A percentile compares a stretch with the other conserved stretches of the same genome.
Conservation (phyloP, 2,888 invertebrate species). For the Meghimatium bilineatum region DNA sequence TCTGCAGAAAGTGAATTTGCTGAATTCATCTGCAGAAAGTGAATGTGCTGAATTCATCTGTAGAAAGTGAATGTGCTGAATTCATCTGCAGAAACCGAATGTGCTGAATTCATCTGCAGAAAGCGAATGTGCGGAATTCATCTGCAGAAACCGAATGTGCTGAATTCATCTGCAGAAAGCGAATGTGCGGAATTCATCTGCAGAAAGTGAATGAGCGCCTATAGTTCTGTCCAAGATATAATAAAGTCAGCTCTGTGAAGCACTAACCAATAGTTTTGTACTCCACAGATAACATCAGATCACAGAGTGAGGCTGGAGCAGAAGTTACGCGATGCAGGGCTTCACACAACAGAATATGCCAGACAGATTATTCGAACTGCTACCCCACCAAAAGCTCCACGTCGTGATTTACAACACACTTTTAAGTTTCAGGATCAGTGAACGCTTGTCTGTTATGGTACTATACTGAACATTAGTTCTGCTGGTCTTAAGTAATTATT, state of each 20-base stretch:
- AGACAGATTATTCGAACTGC: constrained; percentile 56
- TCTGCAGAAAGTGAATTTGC: background rate
- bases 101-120: background rate
- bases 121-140: background rate
- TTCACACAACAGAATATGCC: constrained; percentile 73
- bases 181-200: background rate
- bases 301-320: constrained; percentile 73
- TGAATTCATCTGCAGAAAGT: background rate
- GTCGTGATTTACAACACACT: constrained; percentile 72
- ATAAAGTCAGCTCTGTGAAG: background rate
- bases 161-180: background rate
- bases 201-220: background rate
- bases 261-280: background rate
- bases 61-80: background rate
- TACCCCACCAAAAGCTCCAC: constrained; percentile 61
- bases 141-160: background rate
- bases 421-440: constrained; percentile 64
- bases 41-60: background rate
- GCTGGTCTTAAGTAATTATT: background rate
- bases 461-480: background rate
- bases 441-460: constrained; percentile 5
- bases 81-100: background rate
- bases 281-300: constrained; percentile 71
- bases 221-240: background rate
- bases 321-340: constrained; percentile 72